Conservation (phyloP, 2,797 vertebrate species). For the Microchirus variegatus region DNA sequence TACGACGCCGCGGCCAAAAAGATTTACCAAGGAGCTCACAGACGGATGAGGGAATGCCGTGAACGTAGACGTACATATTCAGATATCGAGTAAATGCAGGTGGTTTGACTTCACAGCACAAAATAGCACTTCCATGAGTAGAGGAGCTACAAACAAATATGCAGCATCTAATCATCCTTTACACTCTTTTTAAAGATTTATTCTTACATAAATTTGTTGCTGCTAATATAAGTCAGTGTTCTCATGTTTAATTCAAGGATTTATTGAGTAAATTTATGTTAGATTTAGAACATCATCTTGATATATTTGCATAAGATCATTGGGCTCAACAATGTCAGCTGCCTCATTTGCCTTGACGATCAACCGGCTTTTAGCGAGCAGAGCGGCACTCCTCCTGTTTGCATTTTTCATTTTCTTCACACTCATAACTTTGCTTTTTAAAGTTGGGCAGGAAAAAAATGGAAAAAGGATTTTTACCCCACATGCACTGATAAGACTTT, state of each 20-base stretch:
- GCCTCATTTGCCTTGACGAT: constrained; percentile 25
- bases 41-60: constrained; percentile 35
- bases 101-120: constrained; percentile 22
- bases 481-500: constrained; percentile 30
- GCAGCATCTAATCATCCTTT: not conserved
- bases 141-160: not conserved
- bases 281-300: constrained; percentile 15
- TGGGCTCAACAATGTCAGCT: constrained; percentile 10
- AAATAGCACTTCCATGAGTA: constrained; percentile 1
- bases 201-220: constrained; percentile 1
- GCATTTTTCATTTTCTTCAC: constrained; percentile 9
- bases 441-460: constrained; percentile 33
- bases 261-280: constrained; percentile 19
- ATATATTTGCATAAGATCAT: constrained; percentile 30
- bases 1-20: constrained; percentile 42
- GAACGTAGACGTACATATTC: constrained; percentile 20
- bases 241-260: constrained; percentile 8
- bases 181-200: not conserved
- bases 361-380: constrained; percentile 35
- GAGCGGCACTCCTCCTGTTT: constrained; percentile 24
- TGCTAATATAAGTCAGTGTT: not conserved
- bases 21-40: constrained; percentile 45
- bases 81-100: constrained; percentile 25
- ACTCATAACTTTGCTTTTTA: constrained; percentile 46
- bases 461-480: constrained; percentile 43